phyloP scores from a whole-genome alignment of 2,888 invertebrate species.

The Plebejus anna region DNA sequence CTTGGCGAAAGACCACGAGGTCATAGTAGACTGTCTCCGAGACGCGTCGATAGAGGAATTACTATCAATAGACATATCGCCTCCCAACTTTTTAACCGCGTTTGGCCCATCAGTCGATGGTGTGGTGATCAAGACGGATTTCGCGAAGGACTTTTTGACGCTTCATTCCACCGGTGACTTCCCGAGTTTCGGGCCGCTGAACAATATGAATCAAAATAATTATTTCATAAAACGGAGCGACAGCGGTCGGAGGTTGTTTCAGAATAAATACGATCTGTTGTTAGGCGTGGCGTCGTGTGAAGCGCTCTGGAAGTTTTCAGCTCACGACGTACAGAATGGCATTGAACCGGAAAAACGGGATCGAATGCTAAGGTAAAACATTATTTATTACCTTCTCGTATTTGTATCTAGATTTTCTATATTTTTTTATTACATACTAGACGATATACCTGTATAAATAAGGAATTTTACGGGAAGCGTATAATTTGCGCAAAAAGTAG shows the following conservation, averaged over 20 bases:
- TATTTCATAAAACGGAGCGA: conserved; percentile 82
- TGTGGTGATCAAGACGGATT: conserved; percentile 94
- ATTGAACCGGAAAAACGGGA: conserved; percentile 93
- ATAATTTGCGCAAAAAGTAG: too few relatives aligned
- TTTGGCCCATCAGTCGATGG: conserved; percentile 97
- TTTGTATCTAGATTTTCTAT: not conserved
- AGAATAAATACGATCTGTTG: conserved; percentile 89
- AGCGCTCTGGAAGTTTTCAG: conserved; percentile 94
- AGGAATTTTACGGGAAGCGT: too few relatives aligned
- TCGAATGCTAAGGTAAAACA: conserved; percentile 83
- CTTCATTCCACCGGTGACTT: conserved; percentile 84
- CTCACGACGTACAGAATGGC: conserved; percentile 89
- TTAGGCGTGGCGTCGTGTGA: conserved; percentile 96
- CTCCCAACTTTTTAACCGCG: conserved; percentile 90
- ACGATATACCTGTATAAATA: too few relatives aligned
- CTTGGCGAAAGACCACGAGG: conserved; percentile 88
- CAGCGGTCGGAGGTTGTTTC: conserved; percentile 79
- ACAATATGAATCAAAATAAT: conserved; percentile 77
- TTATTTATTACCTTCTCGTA: not conserved
- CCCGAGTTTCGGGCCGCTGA: conserved; percentile 81
- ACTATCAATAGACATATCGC: conserved; percentile 86
- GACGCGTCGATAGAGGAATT: conserved; percentile 87
- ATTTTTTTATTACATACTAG: not conserved
- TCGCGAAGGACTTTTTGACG: conserved; percentile 88
- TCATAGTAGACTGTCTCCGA: conserved; percentile 90